Percentiles rank a stretch among this genome's conserved stretches.
Conservation (phyloP, 2,797 vertebrate genomes). For the Scarus forsteni region DNA sequence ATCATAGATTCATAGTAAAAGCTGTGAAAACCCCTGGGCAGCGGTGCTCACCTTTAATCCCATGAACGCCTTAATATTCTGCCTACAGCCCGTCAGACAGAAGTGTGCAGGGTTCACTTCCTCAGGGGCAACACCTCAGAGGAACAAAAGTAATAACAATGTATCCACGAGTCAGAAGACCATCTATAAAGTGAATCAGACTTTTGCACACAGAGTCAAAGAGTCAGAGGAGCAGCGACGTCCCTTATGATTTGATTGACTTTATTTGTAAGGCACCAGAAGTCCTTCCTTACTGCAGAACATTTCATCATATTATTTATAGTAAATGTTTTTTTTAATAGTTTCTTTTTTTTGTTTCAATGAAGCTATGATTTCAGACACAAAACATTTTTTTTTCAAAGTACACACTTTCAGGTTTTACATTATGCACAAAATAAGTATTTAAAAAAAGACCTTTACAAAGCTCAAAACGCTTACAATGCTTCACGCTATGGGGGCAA, state of each 20-base stretch:
- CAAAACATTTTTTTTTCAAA: slow-evolving; percentile 80
- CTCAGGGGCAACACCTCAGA: too few species aligned
- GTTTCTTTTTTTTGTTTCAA: slow-evolving; percentile 74
- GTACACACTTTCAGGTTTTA: slow-evolving; percentile 85
- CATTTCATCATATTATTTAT: slow-evolving; percentile 84
- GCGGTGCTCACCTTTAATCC: too few species aligned
- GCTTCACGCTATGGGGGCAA: slow-evolving; percentile 75
- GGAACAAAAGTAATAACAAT: too few species aligned
- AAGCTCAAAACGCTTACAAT: slow-evolving; percentile 83
- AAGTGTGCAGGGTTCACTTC: too few species aligned
- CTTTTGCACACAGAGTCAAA: not conserved
- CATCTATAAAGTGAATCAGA: too few species aligned
- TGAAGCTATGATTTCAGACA: slow-evolving; percentile 84
- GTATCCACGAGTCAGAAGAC: too few species aligned
- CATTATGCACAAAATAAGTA: slow-evolving; percentile 86
- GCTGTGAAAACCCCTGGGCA: too few species aligned
- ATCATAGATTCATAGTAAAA: too few species aligned
- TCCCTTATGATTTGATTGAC: slow-evolving; percentile 79
- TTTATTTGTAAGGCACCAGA: slow-evolving; percentile 88
- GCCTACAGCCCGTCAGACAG: too few species aligned
- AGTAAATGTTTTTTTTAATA: slow-evolving; percentile 82
- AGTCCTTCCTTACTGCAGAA: slow-evolving; percentile 87
- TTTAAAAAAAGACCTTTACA: slow-evolving; percentile 84
- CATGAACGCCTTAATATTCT: too few species aligned
- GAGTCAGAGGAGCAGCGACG: slow-evolving; percentile 5